Base-by-base conservation (phyloP, 2,888 invertebrate genomes). In the Microdon myrmicae region DNA sequence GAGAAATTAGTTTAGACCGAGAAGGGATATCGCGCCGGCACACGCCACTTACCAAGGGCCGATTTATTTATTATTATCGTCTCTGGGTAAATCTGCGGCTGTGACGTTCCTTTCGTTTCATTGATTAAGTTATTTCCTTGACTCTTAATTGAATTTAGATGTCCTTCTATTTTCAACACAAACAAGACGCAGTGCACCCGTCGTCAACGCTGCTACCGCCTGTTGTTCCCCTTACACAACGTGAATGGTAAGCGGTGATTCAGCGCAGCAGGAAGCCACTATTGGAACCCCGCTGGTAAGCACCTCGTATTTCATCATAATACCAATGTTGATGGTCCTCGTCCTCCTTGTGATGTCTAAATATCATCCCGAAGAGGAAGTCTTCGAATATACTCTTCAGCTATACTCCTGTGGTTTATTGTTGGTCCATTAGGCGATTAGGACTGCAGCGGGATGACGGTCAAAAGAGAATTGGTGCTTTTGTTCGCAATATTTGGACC, bases 171-270 rank as follows among this genome's bases (percentile, higher is more conserved):
- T n/a, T n/a, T n/a, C n/a, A n/a, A n/a, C n/a, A n/a, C n/a, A n/a
- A n/a, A n/a, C n/a, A n/a, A n/a, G n/a, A n/a, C n/a, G n/a, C n/a
- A n/a, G n/a, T n/a, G 38, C 43, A 34, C 38, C 35, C 26, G 34
- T 26, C 39, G 37, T 49, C 23, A 38, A 16, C 49, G 35, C 51
- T 71, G 71, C 44, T 53, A 43, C 45, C 38, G 48, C 39, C 34
- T 34, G 37, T 35, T 38, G 48, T 64, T 51, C 47, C 34, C 37
- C 8, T 9, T 58, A 43, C 58, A 9, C 13, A 58, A 53, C 37
- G 37, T 28, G 51, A 58, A 51, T 51, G 73, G 75, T 74, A 75
- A 75, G 73, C 73, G 72, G 74, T 73, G 74, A 75, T 75, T 74
- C 74, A 74, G 71, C 74, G 60, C 74, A 71, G 71, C 72, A 71